Evolutionary conservation across 2,113 vertebrate genomes (phyloP), one percentile per base, ranked within the genome.

Genomic region (Oryzias woworae): DNA sequence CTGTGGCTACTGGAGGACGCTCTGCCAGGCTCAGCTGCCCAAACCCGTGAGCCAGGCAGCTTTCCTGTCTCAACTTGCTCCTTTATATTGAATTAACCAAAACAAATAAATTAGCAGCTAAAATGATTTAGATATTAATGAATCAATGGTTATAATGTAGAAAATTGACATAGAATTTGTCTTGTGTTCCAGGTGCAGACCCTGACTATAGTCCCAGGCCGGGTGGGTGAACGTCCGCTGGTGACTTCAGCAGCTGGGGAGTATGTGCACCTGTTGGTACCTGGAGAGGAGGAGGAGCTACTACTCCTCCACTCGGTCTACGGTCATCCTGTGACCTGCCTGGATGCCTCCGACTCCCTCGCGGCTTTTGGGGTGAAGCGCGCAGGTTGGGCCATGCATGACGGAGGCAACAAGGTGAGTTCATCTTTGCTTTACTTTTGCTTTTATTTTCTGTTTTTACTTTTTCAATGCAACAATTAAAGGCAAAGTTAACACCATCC

Each of bases 351-450:
- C 0, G 73, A 89, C 68, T 87, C 12, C 0, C 85, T 91, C 1
- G 92, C 92, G 1, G 96, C 94, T 10, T 88, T 96, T 46, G 97
- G 96, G 1, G 90, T 98, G 70, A 96, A 93, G 92, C 92, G 93
- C 77, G 84, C 93, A 3, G 94, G 95, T 76, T 98, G 96, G 96
- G 76, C 94, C 26, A 79, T 94, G 88, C 92, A 96, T 4, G 94
- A 94, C 1, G 95, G 94, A 71, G 95, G 96, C 69, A 98, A 96
- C 85, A 96, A 99, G 96, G 96, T 98, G 88, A 12, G 71, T 65
- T 49, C 15, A 10, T 3, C 6, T 28, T 45, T 14, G 54, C 43
- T 43, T 31, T 22, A 3, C 0, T 54, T 50, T 7, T 66, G 36
- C 7, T 14, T 7, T 22, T 45, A 17, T 26, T 23, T 41, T 16